Evolutionary conservation across 2,888 invertebrate genomes (phyloP), one percentile per base, ranked within the genome.

Genomic region (Hybos culiciformis): DNA sequence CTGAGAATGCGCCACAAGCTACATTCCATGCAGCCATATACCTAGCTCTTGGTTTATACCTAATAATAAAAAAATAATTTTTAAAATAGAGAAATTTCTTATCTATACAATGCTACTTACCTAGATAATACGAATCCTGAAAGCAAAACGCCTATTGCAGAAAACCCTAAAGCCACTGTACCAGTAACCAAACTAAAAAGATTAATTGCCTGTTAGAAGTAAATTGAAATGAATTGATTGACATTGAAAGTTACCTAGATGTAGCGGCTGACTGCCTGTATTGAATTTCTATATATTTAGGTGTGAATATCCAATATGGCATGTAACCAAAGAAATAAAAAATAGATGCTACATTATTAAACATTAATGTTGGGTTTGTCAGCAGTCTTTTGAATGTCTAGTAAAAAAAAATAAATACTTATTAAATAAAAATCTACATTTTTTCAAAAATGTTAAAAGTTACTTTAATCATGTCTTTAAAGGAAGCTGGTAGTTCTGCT

Each of bases 271-370:
- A 79, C 52, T 81, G 78, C 43, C 77, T 72, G 61, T 83, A 87
- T 61, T 84, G 83, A 1, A 80, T 82, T 63, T 87, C 85, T 48
- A 87, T 81, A 56, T 84, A 84, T 59, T 86, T 86, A 1, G 86
- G 83, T 60, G 84, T 73, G 56, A 83, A 86, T 37, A 83, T 81
- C 75, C 82, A 82, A 55, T 80, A 82, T 0, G 83, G 83, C 67
- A 77, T 76, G 56, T 77, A 78, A 1, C 79, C 79, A 55, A 79
- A 68, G 45, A 81, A 71, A 54, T 82, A 83, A 54, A 81, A 81
- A 11, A 83, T 76, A 15, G 79, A 75, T 1, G 83, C 79, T 2
- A 83, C 65, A 46, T 80, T 82, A 56, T 84, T 81, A 56, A 75
- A 77, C 70, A 83, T 75, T 47, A 81, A 71, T 0, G 79, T 76